A percentile compares a stretch with the other conserved stretches of the same genome.
These are phyloP conservation scores for Mizuhopecten yessoensis DNA, from an alignment of 1,140 invertebrate genomes.

Conservation along the genomic window DNA sequence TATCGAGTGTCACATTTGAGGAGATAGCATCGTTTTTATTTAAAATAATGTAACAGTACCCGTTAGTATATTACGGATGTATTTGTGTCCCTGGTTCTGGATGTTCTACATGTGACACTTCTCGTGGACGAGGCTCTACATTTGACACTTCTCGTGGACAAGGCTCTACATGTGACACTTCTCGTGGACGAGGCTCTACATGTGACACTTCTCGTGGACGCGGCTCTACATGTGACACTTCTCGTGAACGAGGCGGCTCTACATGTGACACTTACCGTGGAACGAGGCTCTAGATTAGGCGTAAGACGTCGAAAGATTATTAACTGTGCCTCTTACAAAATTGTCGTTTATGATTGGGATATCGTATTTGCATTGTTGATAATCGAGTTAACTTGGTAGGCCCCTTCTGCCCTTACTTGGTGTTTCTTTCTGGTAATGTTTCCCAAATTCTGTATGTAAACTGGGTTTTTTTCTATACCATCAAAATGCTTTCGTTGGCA, in stretches of 20 bases:
- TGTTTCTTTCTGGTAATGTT: too few relatives aligned
- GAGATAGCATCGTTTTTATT: not conserved
- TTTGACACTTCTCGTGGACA: not conserved
- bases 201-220: not conserved
- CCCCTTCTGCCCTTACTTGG: too few relatives aligned
- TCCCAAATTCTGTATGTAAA: too few relatives aligned
- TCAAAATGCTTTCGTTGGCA: too few relatives aligned
- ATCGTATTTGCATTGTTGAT: too few relatives aligned
- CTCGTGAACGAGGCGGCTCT: not conserved
- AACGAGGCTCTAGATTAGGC: not conserved
- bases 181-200: not conserved
- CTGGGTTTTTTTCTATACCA: too few relatives aligned
- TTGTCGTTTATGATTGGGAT: too few relatives aligned
- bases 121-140: not conserved
- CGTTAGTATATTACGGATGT: constrained; percentile 29
- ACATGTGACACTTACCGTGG: not conserved
- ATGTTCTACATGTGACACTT: not conserved
- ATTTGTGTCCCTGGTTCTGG: not conserved
- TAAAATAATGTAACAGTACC: constrained; percentile 4
- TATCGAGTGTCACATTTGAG: not conserved
- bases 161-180: not conserved
- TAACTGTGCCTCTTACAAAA: too few relatives aligned
- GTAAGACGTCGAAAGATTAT: too few relatives aligned
- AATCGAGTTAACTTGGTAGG: too few relatives aligned
- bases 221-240: not conserved